Evolutionary conservation across 2,888 invertebrate species (phyloP).

Genomic region (Anorthoa munda): DNA sequence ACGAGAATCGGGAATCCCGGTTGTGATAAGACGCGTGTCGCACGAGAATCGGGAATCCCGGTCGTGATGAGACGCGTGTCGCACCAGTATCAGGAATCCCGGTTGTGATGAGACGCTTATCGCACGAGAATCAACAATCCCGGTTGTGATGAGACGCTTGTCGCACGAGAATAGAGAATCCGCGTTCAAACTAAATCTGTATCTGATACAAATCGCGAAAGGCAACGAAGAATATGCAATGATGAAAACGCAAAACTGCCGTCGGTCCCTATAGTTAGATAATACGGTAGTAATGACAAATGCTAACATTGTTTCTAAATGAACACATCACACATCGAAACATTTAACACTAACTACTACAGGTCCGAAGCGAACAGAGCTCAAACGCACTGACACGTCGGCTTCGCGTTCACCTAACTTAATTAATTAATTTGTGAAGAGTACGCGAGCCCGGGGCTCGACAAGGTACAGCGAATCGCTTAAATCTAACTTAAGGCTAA

Average conservation of each 20-base stretch:
- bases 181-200: constrained; percentile 74
- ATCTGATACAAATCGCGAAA: constrained; percentile 81
- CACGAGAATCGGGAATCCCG: constrained; percentile 8
- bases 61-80: constrained; percentile 59
- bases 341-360: constrained; percentile 87
- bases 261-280: constrained; percentile 82
- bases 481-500: constrained; percentile 86
- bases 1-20: constrained; percentile 11
- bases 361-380: constrained; percentile 86
- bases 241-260: constrained; percentile 76
- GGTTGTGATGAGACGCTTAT: constrained; percentile 60
- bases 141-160: constrained; percentile 60
- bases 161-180: constrained; percentile 63
- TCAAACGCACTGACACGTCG: constrained; percentile 81
- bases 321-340: constrained; percentile 90
- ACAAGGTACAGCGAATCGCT: constrained; percentile 86
- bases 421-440: constrained; percentile 88
- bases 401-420: constrained; percentile 84
- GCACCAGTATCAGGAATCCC: background rate
- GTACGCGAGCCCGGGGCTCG: constrained; percentile 82
- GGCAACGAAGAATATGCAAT: constrained; percentile 85
- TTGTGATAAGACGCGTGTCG: constrained; percentile 59
- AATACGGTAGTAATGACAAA: constrained; percentile 81
- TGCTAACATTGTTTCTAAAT: constrained; percentile 86
- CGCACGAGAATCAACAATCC: background rate